Base-by-base conservation (phyloP, 2,113 vertebrate genomes). In the Proterorhinus semilunaris region DNA sequence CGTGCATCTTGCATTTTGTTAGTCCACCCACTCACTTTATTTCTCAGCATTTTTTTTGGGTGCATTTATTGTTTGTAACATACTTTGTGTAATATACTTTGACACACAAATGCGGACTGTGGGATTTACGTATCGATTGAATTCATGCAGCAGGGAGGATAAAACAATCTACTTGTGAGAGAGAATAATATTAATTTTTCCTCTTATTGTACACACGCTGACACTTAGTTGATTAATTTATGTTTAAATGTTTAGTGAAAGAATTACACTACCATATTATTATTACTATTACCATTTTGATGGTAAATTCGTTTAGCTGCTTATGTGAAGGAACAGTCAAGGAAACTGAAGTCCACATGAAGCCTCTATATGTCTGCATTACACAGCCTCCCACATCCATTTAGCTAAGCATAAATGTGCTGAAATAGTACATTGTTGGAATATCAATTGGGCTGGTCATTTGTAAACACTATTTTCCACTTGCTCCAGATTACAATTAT, bases 1-100 rank as follows among this genome's bases (percentile, higher is more conserved):
- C 27, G 17, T 55, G 27, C 12, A 42, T 58, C 55, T 36, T 58
- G 13, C 55, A 58, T 58, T 58, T 58, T 27, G 17, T 55, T 21
- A 27, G 21, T 42, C 15, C 42, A 42, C 27, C 55, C 55, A 13
- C 27, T 21, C 10, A 42, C 10, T 42, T 13, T 58, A 4, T 42
- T 42, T 6, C 55, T 13, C 63, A 72, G 27, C 55, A 68, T 78
- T 62, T 50, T 63, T 7, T 58, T 45, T 36, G 0, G 9, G 61
- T 70, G 66, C 64, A n/a, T 78, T 48, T 76, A 15, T 45, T 45
- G 16, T 65, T 16, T 65, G 27, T 57, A 36, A 10, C 27, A 36
- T 36, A 36, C 27, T 36, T 36, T 11, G 21, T 57, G 10, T 11
- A 57, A 57, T 57, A 42, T 58, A 58, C 17, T 58, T 58, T 15